Conservation (phyloP, 92 coral and sea anemone species). For the Porites divaricata region DNA sequence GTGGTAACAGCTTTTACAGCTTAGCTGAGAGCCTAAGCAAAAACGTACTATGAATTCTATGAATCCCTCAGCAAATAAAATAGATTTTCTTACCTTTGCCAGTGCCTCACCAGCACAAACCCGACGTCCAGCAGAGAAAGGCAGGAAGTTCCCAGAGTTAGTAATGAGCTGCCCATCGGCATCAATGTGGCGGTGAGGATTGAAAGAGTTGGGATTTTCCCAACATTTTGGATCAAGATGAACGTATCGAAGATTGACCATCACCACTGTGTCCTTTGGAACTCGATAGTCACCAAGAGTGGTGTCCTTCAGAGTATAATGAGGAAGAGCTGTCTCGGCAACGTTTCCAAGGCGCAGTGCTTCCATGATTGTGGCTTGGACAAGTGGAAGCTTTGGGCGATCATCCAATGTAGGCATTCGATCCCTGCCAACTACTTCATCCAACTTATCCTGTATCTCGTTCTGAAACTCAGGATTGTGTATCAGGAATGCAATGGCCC, state of each 20-base stretch:
- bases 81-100: constrained; percentile 44
- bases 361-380: constrained; percentile 46
- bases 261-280: constrained; percentile 45
- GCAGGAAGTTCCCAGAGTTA: constrained; percentile 65
- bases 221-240: constrained; percentile 46
- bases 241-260: constrained; percentile 12
- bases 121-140: constrained; percentile 84
- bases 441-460: constrained; percentile 48
- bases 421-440: constrained; percentile 45
- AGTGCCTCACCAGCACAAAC: constrained; percentile 71
- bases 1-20: too few relatives aligned
- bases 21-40: too few relatives aligned
- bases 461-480: constrained; percentile 53
- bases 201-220: constrained; percentile 36
- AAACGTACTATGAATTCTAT: too few relatives aligned
- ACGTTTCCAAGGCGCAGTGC: constrained; percentile 42
- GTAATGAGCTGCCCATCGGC: constrained; percentile 40
- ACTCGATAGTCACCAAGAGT: constrained; percentile 31
- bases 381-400: constrained; percentile 27
- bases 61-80: not conserved
- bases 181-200: constrained; percentile 55
- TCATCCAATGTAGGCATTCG: constrained; percentile 45
- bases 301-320: constrained; percentile 46
- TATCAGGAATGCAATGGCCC: constrained; percentile 70
- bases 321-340: constrained; percentile 32